phyloP scores from a whole-genome alignment of 2,113 vertebrate genomes.

The Saguinus imperator region DNA sequence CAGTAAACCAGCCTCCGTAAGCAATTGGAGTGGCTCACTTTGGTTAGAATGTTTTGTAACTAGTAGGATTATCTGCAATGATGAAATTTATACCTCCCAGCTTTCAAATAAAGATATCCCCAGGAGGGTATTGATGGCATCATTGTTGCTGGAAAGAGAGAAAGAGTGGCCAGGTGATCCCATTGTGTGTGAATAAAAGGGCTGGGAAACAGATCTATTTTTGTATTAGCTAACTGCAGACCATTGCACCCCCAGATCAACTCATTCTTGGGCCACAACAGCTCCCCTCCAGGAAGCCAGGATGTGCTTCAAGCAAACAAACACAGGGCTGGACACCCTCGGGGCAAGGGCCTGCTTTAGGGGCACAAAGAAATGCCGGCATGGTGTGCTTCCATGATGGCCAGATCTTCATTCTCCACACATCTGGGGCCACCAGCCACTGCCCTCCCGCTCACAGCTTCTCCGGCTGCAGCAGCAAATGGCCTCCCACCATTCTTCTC shows the following conservation, averaged over 20 bases:
- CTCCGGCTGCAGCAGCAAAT: background rate
- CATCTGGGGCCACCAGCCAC: background rate
- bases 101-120: slow-evolving; percentile 72
- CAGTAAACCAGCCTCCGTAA: slow-evolving; percentile 22
- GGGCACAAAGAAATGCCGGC: slow-evolving; percentile 66
- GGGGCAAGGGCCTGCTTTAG: slow-evolving; percentile 51
- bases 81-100: slow-evolving; percentile 77
- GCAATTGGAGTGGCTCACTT: slow-evolving; percentile 50
- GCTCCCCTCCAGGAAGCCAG: slow-evolving; percentile 55
- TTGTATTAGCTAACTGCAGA: slow-evolving; percentile 67
- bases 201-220: slow-evolving; percentile 75
- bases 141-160: slow-evolving; percentile 74
- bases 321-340: slow-evolving; percentile 54
- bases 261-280: slow-evolving; percentile 46
- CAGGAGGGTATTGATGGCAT: slow-evolving; percentile 75
- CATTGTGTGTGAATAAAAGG: slow-evolving; percentile 79
- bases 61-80: slow-evolving; percentile 71
- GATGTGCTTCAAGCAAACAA: slow-evolving; percentile 65
- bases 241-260: slow-evolving; percentile 2
- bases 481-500: slow-evolving; percentile 46
- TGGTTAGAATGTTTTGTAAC: slow-evolving; percentile 72
- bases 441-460: background rate
- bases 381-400: background rate
- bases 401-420: background rate
- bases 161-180: slow-evolving; percentile 66